Evolutionary conservation across 2,797 vertebrate genomes (phyloP).

Genomic region (Rhadinocentrus ornatus): DNA sequence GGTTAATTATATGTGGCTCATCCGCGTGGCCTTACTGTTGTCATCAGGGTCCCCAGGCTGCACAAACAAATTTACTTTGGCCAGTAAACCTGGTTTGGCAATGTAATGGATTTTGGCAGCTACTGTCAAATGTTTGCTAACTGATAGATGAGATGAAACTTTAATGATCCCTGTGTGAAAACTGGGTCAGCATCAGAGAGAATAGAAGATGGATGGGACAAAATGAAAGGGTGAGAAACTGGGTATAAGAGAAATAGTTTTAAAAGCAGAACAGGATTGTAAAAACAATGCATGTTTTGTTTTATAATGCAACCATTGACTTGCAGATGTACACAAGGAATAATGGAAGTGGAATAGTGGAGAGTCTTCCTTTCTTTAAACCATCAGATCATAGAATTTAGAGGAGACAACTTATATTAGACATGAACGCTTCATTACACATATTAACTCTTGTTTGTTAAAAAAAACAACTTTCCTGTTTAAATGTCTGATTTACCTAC

Average conservation of each 20-base stretch:
- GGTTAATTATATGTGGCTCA: conserved; percentile 52
- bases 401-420: background rate
- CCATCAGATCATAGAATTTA: background rate
- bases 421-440: background rate
- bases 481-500: conserved; percentile 18
- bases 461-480: conserved; percentile 3
- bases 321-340: conserved; percentile 3
- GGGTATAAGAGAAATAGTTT: background rate
- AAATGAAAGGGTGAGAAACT: conserved; percentile 31
- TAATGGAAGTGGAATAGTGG: background rate
- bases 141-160: conserved; percentile 73
- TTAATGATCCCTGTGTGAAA: conserved; percentile 70
- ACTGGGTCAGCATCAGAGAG: conserved; percentile 63
- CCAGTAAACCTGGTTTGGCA: conserved; percentile 56
- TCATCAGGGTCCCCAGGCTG: conserved; percentile 27
- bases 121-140: conserved; percentile 69
- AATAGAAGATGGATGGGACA: conserved; percentile 31
- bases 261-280: conserved; percentile 4
- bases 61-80: conserved; percentile 55
- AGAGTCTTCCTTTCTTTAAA: conserved; percentile 8
- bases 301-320: background rate
- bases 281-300: background rate
- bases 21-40: conserved; percentile 50
- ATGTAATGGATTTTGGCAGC: conserved; percentile 70
- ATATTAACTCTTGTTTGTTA: conserved; percentile 3